Percentiles rank a stretch among this genome's conserved stretches.
Evolutionary conservation across 2,888 invertebrate genomes (phyloP).

Genomic region (Hydropsyche betteni): DNA sequence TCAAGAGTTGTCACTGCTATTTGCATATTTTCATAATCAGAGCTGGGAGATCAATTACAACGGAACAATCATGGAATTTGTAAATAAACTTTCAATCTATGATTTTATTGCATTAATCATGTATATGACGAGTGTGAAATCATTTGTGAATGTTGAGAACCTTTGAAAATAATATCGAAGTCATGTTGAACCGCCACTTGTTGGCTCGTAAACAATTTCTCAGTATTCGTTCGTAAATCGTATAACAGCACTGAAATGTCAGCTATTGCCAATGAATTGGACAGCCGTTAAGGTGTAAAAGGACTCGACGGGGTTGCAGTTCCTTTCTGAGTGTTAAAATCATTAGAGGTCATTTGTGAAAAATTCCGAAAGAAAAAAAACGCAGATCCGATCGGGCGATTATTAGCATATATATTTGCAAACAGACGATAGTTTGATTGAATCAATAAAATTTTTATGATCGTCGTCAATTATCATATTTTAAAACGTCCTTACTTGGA

Average conservation of each 20-base stretch:
- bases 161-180: too few relatives aligned
- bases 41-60: too few relatives aligned
- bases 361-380: neutral
- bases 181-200: neutral
- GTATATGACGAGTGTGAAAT: too few relatives aligned
- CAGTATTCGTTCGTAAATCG: neutral
- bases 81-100: too few relatives aligned
- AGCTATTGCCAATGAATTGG: neutral
- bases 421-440: neutral
- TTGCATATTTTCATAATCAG: too few relatives aligned
- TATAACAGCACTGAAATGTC: neutral
- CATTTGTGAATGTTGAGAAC: too few relatives aligned
- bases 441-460: constrained; percentile 4
- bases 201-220: constrained; percentile 8
- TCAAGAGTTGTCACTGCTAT: too few relatives aligned
- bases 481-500: too few relatives aligned
- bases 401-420: constrained; percentile 7
- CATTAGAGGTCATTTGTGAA: neutral
- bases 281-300: neutral
- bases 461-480: constrained; percentile 5
- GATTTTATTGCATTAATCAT: too few relatives aligned
- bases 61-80: too few relatives aligned
- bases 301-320: neutral
- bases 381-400: neutral
- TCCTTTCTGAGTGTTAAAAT: neutral